A percentile compares a stretch with the other conserved stretches of the same genome.
Conservation (phyloP, 1,140 invertebrate species). For the Trissolcus basalis region DNA sequence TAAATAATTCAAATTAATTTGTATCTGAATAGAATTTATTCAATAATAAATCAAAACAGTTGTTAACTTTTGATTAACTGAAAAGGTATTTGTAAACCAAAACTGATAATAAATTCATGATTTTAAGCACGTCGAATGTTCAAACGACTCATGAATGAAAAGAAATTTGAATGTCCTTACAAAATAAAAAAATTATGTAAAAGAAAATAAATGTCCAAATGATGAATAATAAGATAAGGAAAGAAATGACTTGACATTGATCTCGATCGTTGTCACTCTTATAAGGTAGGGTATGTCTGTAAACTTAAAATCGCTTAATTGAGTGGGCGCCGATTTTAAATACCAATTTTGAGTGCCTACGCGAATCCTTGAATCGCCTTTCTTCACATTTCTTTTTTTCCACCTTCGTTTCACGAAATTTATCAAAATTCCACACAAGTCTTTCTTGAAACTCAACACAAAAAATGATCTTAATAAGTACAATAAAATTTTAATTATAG, state of each 20-base stretch:
- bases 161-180: constrained; percentile 18
- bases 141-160: not conserved
- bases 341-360: constrained; percentile 46
- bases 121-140: not conserved
- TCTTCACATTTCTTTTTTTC: constrained; percentile 15
- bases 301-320: constrained; percentile 31
- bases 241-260: constrained; percentile 58
- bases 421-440: too few relatives aligned
- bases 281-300: constrained; percentile 40
- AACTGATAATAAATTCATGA: not conserved
- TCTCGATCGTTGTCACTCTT: constrained; percentile 54
- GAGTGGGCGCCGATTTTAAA: constrained; percentile 50
- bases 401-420: too few relatives aligned
- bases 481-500: too few relatives aligned
- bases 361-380: constrained; percentile 42
- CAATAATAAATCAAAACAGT: too few relatives aligned
- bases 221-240: constrained; percentile 48
- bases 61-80: too few relatives aligned
- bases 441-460: too few relatives aligned
- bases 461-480: too few relatives aligned
- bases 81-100: not conserved
- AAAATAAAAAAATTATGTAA: constrained; percentile 24
- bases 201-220: constrained; percentile 32
- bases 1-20: too few relatives aligned
- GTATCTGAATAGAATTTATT: too few relatives aligned